Base-by-base conservation (phyloP, 2,888 invertebrate species). In the Pharmacophagus antenor region DNA sequence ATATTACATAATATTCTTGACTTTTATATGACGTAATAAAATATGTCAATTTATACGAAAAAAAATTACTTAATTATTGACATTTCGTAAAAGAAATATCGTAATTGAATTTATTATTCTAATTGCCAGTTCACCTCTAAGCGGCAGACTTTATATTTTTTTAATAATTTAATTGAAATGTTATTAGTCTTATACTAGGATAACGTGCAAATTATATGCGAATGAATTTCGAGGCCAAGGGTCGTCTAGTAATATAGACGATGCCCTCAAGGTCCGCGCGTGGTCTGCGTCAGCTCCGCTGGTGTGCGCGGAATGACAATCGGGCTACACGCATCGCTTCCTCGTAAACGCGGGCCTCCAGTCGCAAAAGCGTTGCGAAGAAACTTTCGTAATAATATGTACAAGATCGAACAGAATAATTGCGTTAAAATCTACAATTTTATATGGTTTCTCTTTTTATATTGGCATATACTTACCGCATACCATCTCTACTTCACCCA, bases 231-330 rank as follows among this genome's bases (percentile, higher is more conserved):
- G 37, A 37, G n/a, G 15, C 37, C n/a, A 37, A 37, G 37, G 37
- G 37, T 15, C 37, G 37, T 10, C 31, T 31, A 31, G 31, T 37
- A 37, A 37, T n/a, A 59, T 48, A 49, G 3, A 27, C 41, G 42
- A 4, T 41, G 25, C 0, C 31, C 20, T 27, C 53, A 53, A 59
- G 54, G 53, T 21, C 20, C 20, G 23, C 23, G 25, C 23, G 21
- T 8, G n/a, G 10, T 12, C 41, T 17, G 54, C 53, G 41, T 59
- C 54, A 59, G 25, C 42, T 48, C 58, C 41, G 10, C 27, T 48
- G 54, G 42, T n/a, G n/a, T n/a, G 42, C 17, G n/a, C 17, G 18
- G 49, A 48, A 59, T 54, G 25, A 41, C 17, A 48, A 59, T 59
- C 25, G 5, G 18, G 21, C 25, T 21, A 20, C 17, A 15, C 27